Conservation (phyloP, 1,140 invertebrate genomes). For the Heliconius melpomene region DNA sequence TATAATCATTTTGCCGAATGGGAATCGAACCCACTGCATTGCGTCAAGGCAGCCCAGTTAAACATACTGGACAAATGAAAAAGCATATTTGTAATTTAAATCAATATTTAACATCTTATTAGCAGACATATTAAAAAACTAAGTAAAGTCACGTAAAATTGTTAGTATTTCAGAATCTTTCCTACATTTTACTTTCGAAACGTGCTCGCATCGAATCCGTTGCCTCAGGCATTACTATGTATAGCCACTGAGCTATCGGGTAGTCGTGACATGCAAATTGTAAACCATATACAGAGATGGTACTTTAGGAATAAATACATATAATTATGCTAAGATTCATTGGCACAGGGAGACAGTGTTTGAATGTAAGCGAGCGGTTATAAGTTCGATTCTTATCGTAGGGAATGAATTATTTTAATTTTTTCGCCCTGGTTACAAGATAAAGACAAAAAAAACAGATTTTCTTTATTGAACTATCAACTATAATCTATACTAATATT, state of each 20-base stretch:
- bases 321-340: slow-evolving; percentile 2
- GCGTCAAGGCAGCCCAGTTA: too few relatives aligned
- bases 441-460: too few relatives aligned
- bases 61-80: too few relatives aligned
- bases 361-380: not conserved
- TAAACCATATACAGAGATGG: slow-evolving; percentile 10
- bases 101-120: not conserved
- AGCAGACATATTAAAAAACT: not conserved
- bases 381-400: not conserved
- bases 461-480: too few relatives aligned
- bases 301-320: slow-evolving; percentile 8
- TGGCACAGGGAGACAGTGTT: not conserved
- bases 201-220: slow-evolving; percentile 10
- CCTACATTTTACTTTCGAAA: not conserved
- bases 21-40: too few relatives aligned
- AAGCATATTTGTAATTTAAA: too few relatives aligned
- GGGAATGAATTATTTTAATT: not conserved
- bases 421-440: not conserved
- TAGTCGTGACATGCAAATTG: slow-evolving; percentile 14
- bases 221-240: slow-evolving; percentile 11
- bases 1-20: too few relatives aligned
- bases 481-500: too few relatives aligned
- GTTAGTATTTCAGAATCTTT: not conserved
- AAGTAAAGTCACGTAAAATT: not conserved
- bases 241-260: slow-evolving; percentile 13